Evolutionary conservation across 2,888 invertebrate genomes (phyloP).

Genomic region (Corbicula japonica): DNA sequence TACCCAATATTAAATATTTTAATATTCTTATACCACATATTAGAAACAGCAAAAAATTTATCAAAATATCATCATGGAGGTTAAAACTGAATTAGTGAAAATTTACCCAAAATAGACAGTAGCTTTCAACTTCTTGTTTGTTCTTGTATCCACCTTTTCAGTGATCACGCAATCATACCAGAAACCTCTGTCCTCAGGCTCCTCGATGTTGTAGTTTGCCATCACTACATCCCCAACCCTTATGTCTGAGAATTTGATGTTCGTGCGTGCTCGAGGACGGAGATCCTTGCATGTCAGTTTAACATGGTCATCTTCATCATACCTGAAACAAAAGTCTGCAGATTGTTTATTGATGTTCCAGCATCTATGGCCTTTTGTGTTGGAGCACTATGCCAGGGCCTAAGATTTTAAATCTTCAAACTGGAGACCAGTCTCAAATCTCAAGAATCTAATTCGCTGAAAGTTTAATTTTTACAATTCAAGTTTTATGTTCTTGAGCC

Average conservation of each 20-base stretch:
- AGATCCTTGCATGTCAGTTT: slow-evolving; percentile 87
- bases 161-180: slow-evolving; percentile 89
- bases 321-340: slow-evolving; percentile 64
- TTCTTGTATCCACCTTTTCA: slow-evolving; percentile 80
- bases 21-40: not conserved
- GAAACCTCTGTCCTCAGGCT: slow-evolving; percentile 90
- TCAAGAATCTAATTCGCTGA: too few species aligned
- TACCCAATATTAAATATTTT: too few species aligned
- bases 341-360: not conserved
- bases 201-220: slow-evolving; percentile 92
- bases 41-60: not conserved
- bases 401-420: too few species aligned
- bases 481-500: too few species aligned
- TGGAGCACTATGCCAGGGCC: too few species aligned
- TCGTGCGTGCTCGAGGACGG: slow-evolving; percentile 90
- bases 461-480: too few species aligned
- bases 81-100: not conserved
- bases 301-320: slow-evolving; percentile 83
- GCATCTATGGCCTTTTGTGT: too few species aligned
- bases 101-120: slow-evolving; percentile 86
- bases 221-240: slow-evolving; percentile 90
- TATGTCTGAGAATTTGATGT: slow-evolving; percentile 88
- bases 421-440: too few species aligned
- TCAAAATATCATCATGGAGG: not conserved
- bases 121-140: slow-evolving; percentile 82